Evolutionary conservation across 2,797 vertebrate genomes (phyloP).

Genomic region (Ceyx erithaca): DNA sequence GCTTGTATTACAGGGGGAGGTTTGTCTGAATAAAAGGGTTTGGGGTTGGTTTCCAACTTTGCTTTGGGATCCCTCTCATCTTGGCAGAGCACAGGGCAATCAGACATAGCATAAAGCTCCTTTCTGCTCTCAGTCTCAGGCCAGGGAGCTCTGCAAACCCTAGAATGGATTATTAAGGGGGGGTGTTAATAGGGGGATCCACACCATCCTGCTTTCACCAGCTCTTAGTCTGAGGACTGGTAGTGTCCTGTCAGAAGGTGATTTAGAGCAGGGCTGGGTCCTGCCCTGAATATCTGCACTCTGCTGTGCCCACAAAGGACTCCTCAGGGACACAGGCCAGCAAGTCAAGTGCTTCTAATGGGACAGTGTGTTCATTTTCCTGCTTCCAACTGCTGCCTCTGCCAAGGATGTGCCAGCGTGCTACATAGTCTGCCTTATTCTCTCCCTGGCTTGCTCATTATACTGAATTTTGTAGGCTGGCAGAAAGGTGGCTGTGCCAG

Average conservation of each 20-base stretch:
- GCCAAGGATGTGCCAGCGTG: background rate
- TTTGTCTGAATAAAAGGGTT: background rate
- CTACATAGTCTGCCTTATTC: constrained; percentile 35
- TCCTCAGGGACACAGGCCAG: constrained; percentile 12
- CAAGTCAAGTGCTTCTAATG: constrained; percentile 54
- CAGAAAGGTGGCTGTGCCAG: constrained; percentile 32
- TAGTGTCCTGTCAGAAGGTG: background rate
- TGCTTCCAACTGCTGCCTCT: constrained; percentile 6
- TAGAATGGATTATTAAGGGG: background rate
- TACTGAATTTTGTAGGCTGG: constrained; percentile 14
- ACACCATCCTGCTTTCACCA: background rate
- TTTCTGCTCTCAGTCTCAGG: background rate
- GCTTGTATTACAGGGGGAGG: fast-evolving
- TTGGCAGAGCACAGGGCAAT: background rate
- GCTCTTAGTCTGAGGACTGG: background rate
- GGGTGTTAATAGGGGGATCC: background rate
- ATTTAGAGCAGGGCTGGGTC: constrained; percentile 21
- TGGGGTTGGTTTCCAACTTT: background rate
- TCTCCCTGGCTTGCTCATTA: background rate
- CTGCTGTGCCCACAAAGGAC: constrained; percentile 15
- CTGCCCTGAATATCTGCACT: background rate
- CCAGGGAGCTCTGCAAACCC: background rate
- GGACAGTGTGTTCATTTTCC: constrained; percentile 45
- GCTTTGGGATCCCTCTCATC: background rate
- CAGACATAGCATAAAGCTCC: background rate